Conservation (phyloP, 2,113 vertebrate species). For the Labeo rohita region DNA sequence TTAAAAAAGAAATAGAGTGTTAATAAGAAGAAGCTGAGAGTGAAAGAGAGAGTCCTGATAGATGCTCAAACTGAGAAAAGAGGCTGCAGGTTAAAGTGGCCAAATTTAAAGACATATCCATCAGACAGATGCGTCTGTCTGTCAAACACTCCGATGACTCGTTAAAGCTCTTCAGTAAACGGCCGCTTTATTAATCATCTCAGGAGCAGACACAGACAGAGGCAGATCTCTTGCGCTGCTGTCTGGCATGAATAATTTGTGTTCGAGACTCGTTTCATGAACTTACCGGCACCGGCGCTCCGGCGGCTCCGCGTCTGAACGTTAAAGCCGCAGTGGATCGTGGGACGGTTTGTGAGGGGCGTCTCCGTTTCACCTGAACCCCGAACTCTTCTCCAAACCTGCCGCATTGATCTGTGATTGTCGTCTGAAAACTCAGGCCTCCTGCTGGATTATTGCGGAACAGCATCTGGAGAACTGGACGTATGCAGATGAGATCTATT, state of each 20-base stretch:
- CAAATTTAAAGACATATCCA: neutral
- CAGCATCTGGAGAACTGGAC: neutral
- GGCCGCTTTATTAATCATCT: neutral
- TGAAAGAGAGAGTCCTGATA: too few relatives aligned
- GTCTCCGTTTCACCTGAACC: neutral
- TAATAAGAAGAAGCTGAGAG: too few relatives aligned
- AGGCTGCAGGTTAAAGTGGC: neutral
- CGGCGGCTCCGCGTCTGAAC: neutral
- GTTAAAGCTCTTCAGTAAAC: neutral
- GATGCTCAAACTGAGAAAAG: neutral
- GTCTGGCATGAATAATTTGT: neutral
- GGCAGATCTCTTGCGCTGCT: neutral
- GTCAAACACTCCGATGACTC: neutral
- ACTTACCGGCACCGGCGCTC: neutral
- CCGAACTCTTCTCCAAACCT: neutral
- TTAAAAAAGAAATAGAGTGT: too few relatives aligned
- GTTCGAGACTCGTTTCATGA: neutral
- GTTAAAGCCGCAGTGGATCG: neutral
- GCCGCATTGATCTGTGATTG: neutral
- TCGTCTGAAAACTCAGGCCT: neutral
- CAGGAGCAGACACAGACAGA: neutral
- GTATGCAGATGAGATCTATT: neutral
- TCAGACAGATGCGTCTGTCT: neutral
- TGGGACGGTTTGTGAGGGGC: neutral
- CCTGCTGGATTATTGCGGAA: neutral